Evolutionary conservation across 2,113 vertebrate species (phyloP).

Genomic region (Gallinago media): DNA sequence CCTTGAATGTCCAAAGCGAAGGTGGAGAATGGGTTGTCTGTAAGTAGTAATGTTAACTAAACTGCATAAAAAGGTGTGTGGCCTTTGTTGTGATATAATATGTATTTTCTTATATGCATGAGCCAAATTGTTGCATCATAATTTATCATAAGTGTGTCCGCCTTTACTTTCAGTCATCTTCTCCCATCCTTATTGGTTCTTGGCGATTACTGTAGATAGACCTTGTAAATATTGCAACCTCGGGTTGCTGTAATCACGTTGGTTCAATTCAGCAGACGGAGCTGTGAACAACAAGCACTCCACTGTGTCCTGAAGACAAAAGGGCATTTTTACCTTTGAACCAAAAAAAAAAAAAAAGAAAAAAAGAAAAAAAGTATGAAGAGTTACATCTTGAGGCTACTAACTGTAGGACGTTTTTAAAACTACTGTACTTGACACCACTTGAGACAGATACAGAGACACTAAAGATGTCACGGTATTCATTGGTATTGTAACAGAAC

Average conservation of each 20-base stretch:
- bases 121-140: constrained; percentile 80
- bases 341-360: constrained; percentile 73
- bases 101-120: constrained; percentile 89
- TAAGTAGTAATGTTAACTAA: constrained; percentile 84
- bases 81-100: constrained; percentile 86
- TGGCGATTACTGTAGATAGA: constrained; percentile 82
- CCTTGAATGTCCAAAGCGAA: constrained; percentile 74
- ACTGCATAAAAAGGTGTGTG: constrained; percentile 82
- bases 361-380: constrained; percentile 48
- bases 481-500: constrained; percentile 87
- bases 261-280: constrained; percentile 74
- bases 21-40: constrained; percentile 78
- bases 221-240: constrained; percentile 80
- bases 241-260: constrained; percentile 71
- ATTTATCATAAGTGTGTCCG: constrained; percentile 79
- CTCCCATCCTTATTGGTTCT: constrained; percentile 76
- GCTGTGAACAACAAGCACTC: constrained; percentile 69
- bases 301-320: constrained; percentile 74
- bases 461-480: constrained; percentile 81
- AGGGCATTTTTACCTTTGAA: constrained; percentile 83
- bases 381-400: constrained; percentile 77
- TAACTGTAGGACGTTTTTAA: constrained; percentile 78
- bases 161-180: constrained; percentile 80
- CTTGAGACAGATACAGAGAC: constrained; percentile 78
- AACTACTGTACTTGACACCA: constrained; percentile 84